These are phyloP conservation scores for Gambusia affinis DNA, from an alignment of 2,113 vertebrate species.

Conservation along the genomic window DNA sequence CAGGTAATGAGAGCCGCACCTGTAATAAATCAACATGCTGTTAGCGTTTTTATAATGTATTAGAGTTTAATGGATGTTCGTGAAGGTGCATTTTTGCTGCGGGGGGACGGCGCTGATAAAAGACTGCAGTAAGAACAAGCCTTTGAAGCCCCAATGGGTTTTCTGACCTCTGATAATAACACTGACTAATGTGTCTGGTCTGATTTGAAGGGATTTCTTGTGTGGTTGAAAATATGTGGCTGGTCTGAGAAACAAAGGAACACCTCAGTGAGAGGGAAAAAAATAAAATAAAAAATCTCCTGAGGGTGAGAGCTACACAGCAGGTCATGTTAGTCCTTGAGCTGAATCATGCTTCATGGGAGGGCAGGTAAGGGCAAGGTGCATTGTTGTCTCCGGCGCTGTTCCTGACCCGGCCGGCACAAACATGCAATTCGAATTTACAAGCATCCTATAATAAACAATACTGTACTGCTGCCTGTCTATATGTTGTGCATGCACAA, in stretches of 20 bases:
- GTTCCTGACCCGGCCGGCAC: conserved; percentile 15
- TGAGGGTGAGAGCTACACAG: conserved; percentile 2
- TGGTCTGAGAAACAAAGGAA: background rate
- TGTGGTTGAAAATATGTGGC: background rate
- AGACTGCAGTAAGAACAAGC: conserved; percentile 13
- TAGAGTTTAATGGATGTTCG: conserved; percentile 21
- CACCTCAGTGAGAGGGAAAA: background rate
- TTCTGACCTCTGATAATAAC: conserved; percentile 24
- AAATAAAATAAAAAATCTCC: background rate
- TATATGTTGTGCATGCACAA: background rate
- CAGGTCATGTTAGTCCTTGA: background rate
- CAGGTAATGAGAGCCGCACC: background rate
- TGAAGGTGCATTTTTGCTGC: conserved; percentile 1
- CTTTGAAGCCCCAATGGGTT: conserved; percentile 10
- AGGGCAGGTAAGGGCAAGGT: background rate
- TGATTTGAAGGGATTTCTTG: conserved; percentile 27
- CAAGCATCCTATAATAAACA: conserved; percentile 22
- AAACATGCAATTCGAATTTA: conserved; percentile 28
- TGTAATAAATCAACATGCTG: conserved; percentile 3
- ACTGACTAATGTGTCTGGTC: conserved; percentile 15
- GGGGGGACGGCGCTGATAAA: conserved; percentile 13
- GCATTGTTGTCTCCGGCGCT: conserved; percentile 14
- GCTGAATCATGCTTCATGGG: background rate
- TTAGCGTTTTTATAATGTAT: background rate
- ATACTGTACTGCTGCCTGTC: background rate